Percentiles rank a stretch among this genome's conserved stretches.
Conservation (phyloP, 1,140 invertebrate species). For the Drosophila bifasciata region DNA sequence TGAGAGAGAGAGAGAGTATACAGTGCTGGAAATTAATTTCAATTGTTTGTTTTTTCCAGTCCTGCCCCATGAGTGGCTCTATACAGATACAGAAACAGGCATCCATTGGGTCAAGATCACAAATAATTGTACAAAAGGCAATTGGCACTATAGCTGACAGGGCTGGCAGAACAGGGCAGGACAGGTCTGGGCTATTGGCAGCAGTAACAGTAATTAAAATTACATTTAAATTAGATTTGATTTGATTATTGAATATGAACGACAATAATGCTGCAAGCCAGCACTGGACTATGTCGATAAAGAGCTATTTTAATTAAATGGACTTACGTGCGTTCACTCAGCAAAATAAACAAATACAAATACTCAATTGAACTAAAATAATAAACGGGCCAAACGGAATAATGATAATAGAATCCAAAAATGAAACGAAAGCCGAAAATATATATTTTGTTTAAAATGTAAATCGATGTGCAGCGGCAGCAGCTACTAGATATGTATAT, state of each 20-base stretch:
- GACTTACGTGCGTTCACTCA: constrained; percentile 14
- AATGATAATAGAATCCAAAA: constrained; percentile 2
- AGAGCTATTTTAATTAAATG: constrained; percentile 65
- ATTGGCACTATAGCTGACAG: constrained; percentile 9
- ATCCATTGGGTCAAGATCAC: constrained; percentile 29
- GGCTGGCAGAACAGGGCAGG: too few relatives aligned
- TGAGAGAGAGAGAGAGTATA: too few relatives aligned
- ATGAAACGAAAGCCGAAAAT: constrained; percentile 12
- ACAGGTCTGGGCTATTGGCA: too few relatives aligned
- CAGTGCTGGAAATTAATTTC: constrained; percentile 74
- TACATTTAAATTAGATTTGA: constrained; percentile 65
- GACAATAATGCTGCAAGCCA: constrained; percentile 31
- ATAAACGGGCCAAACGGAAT: constrained; percentile 39
- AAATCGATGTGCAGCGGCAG: constrained; percentile 27
- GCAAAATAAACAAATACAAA: constrained; percentile 39
- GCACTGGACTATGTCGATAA: constrained; percentile 13
- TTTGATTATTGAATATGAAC: constrained; percentile 52
- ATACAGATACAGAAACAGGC: constrained; percentile 10
- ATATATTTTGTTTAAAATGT: constrained; percentile 19
- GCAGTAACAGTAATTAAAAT: constrained; percentile 63
- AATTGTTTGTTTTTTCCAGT: constrained; percentile 63
- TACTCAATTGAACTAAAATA: constrained; percentile 52
- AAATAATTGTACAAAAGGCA: constrained; percentile 24
- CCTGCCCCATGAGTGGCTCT: constrained; percentile 25
- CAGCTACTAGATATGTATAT: too few relatives aligned